Base-by-base conservation (phyloP, 2,888 invertebrate genomes). In the Aethes cnicana region DNA sequence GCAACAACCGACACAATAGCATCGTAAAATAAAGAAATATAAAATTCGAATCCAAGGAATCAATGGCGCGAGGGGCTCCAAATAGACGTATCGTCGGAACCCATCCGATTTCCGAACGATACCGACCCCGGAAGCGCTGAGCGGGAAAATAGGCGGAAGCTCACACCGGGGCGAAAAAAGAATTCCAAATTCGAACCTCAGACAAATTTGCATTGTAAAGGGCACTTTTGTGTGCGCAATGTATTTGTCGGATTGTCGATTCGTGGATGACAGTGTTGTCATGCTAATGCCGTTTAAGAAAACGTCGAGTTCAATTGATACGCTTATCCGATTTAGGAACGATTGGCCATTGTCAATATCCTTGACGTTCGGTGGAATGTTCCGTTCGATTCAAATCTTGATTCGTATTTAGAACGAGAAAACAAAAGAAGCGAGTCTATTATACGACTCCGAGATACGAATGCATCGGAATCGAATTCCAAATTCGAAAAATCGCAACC, bases 131-230 rank as follows among this genome's bases (percentile, higher is more conserved):
- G 78, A 81, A 75, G 73, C 73, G 82, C 74, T 76, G 83, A 85
- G 82, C 87, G 86, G 81, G 87, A 89, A 88, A 89, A 88, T 84
- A 84, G 83, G 81, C 87, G 89, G 88, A 88, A 88, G 86, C 84
- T 80, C 79, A 68, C 72, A 61, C 77, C 74, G 70, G 72, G 69
- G 71, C 69, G 72, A 81, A 82, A 81, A 82, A 81, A 77, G 67
- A 66, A 65, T 56, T 54, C 57, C 67, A 72, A 82, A 82, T 82
- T 72, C 72, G 74, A 73, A 67, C 72, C 61, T 62, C 67, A 68
- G 79, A 76, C 77, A 81, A 83, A 89, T 88, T 89, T 88, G 83
- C 87, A 88, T 88, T 70, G 77, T 81, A 82, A 86, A 84, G 78
- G 85, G 81, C 82, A 81, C 82, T 84, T 81, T 84, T 82, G 83